Evolutionary conservation across 2,888 invertebrate genomes (phyloP), one percentile per base, ranked within the genome.

Genomic region (Plagiodera versicolora): DNA sequence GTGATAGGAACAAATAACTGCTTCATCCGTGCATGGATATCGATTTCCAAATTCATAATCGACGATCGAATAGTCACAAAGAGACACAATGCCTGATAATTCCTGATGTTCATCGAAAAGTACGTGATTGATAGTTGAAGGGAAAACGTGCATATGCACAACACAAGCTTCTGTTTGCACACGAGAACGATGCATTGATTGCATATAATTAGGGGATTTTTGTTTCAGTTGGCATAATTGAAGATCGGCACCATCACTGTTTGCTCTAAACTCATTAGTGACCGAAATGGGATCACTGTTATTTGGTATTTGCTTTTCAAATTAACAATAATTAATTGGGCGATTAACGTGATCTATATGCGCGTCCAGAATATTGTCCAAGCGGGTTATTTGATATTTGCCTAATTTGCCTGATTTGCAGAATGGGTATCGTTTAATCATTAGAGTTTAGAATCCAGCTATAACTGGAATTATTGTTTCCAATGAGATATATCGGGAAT

Each of bases 251-350:
- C 65, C 39, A 53, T 44, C 68, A 65, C 70, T 78, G 76, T 78
- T 78, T 79, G 77, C 74, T 74, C 72, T 76, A 74, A 76, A 75
- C 76, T 78, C 75, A 78, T 79, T 79, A 78, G 75, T 70, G 72
- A 72, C 76, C 75, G 71, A 74, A 77, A 74, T 71, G 74, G 77
- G 78, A 78, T 78, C 78, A 77, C 76, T 77, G 75, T 77, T 77
- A 77, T 77, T 74, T 70, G 72, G 75, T 78, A 77, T 79, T 79
- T 79, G 75, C 78, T 73, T 74, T 77, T 74, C 77, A 74, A 79
- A 79, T 79, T 78, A 79, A 77, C 77, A 76, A 79, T 79, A 77
- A 79, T 78, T 77, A 79, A 79, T 79, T 76, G 77, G 74, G 70
- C 72, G 75, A 78, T 79, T 79, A 79, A 70, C 71, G 75, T 79